Evolutionary conservation across 2,888 invertebrate genomes (phyloP), one percentile per base, ranked within the genome.

Genomic region (Rambutsinella grinnellia): DNA sequence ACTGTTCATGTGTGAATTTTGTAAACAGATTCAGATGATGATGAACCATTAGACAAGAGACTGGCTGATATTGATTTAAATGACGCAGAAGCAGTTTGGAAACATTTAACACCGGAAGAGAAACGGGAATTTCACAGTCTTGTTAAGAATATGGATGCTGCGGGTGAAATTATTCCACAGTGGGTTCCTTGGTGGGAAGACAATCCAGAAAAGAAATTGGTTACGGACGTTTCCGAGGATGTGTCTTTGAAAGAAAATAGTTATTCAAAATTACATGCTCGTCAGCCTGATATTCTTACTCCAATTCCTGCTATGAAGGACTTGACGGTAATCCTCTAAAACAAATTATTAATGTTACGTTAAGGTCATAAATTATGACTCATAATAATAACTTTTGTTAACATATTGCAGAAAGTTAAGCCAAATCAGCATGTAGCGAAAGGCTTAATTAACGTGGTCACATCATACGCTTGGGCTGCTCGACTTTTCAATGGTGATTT

Each of bases 1-100:
- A 56, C 13, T 26, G 23, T 56, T 26, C 5, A 24, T 10, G 23
- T 21, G 19, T 21, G 17, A 56, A 56, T 10, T 58, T 36, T 47
- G n/a, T 3, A 6, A 51, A 65, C 21, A 82, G 83, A 83, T 66
- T 83, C 83, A 8, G 83, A 83, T 60, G 83, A 83, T 53, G 83
- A 83, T 47, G 81, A 82, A 36, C 79, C 80, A 1, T 57, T 83
- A 27, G 78, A 78, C 13, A 66, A 66, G 60, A 72, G 83, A 28
- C 61, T 83, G 47, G 63, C 67, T 51, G 81, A 79, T 19, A 56
- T 83, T 1, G 69, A 82, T 60, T 47, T 83, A 15, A 79, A 83
- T 51, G 76, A 83, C 57, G 61, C 82, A 1, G 81, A 82, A 27
- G 71, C 67, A 28, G 76, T 83, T n/a, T 83, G 83, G 83, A 75